phyloP scores from a whole-genome alignment of 92 coral and sea anemone genomes.

The Palythoa grandiflora region DNA sequence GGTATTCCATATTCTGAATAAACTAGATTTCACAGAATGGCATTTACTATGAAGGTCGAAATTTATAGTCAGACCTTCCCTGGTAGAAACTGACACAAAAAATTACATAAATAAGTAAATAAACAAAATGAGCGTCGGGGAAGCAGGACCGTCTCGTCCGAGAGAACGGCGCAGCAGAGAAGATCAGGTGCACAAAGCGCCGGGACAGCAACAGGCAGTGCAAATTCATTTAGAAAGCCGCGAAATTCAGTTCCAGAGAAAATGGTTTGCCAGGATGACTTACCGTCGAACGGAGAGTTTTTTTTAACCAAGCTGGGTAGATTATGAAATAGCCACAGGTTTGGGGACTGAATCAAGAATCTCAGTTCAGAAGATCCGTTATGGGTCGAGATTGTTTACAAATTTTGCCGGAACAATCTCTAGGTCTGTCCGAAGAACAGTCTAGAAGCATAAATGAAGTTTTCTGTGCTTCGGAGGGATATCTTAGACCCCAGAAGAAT shows the following conservation, averaged over 20 bases:
- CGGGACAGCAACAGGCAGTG: background rate
- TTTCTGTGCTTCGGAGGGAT: slow-evolving; percentile 1
- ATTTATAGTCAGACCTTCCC: too few relatives aligned
- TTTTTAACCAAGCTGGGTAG: too few relatives aligned
- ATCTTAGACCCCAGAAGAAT: background rate
- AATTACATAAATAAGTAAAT: too few relatives aligned
- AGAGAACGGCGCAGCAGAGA: background rate
- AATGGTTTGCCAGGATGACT: background rate
- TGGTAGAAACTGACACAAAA: too few relatives aligned
- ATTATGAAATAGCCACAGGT: background rate
- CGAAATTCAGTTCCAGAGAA: background rate
- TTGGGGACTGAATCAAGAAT: background rate
- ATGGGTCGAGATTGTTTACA: background rate
- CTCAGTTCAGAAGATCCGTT: background rate
- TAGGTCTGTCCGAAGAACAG: slow-evolving; percentile 2
- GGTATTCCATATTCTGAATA: too few relatives aligned
- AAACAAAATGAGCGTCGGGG: background rate
- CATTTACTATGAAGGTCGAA: too few relatives aligned
- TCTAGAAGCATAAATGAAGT: background rate
- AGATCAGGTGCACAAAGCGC: background rate
- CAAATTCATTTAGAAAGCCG: background rate
- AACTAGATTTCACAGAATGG: too few relatives aligned
- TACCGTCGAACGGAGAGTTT: background rate
- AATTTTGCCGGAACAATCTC: background rate
- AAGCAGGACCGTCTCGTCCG: background rate